These are phyloP conservation scores for Lycia hirtaria DNA, from an alignment of 2,888 invertebrate genomes.

Conservation along the genomic window DNA sequence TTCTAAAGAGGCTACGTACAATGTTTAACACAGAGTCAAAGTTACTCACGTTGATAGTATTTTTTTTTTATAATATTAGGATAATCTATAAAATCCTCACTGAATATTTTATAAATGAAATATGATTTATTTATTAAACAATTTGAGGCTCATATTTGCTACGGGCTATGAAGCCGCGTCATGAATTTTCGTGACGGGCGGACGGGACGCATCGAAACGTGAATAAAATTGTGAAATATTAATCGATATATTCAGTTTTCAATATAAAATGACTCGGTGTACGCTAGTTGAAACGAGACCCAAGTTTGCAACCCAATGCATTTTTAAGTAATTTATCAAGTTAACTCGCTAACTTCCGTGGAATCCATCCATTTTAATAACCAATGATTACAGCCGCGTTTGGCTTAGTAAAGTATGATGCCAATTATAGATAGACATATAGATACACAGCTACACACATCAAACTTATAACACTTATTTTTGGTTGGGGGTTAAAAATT, in stretches of 20 bases:
- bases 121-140: neutral
- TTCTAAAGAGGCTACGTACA: too few relatives aligned
- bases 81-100: too few relatives aligned
- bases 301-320: slow-evolving; percentile 48
- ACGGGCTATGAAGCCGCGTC: neutral
- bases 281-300: slow-evolving; percentile 25
- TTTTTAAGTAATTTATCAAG: slow-evolving; percentile 59
- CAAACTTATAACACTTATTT: too few relatives aligned
- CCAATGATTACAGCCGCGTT: slow-evolving; percentile 36
- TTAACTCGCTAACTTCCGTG: slow-evolving; percentile 44
- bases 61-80: too few relatives aligned
- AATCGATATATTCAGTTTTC: slow-evolving; percentile 22
- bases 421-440: too few relatives aligned
- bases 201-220: slow-evolving; percentile 20
- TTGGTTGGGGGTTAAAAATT: too few relatives aligned
- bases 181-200: slow-evolving; percentile 31
- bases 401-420: slow-evolving; percentile 34
- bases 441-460: too few relatives aligned
- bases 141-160: neutral
- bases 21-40: too few relatives aligned
- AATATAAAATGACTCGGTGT: slow-evolving; percentile 22
- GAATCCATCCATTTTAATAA: slow-evolving; percentile 64
- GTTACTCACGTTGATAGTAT: too few relatives aligned
- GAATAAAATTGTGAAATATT: slow-evolving; percentile 25
- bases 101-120: too few relatives aligned